phyloP scores from a whole-genome alignment of 1,140 invertebrate species.

The Musca domestica region DNA sequence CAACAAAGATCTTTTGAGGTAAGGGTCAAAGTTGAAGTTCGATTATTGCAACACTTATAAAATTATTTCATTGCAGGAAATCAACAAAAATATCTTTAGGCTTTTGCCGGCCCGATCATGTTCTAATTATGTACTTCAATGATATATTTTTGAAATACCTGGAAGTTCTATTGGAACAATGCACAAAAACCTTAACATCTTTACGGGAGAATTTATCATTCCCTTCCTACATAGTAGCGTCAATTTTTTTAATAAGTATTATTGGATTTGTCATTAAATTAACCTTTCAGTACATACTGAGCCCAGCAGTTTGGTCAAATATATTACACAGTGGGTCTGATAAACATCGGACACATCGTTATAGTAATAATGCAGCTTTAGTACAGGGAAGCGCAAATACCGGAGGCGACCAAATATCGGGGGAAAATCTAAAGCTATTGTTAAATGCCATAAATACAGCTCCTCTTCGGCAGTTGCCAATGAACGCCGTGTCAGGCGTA shows the following conservation, averaged over 20 bases:
- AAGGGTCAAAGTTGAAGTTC: slow-evolving; percentile 4
- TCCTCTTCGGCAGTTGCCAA: not conserved
- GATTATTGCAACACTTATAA: not conserved
- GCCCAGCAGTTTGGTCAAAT: slow-evolving; percentile 38
- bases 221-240: slow-evolving; percentile 35
- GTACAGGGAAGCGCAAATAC: not conserved
- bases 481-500: slow-evolving; percentile 36
- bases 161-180: slow-evolving; percentile 36
- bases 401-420: slow-evolving; percentile 37
- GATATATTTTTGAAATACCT: slow-evolving; percentile 41
- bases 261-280: slow-evolving; percentile 39
- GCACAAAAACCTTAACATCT: slow-evolving; percentile 27
- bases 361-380: not conserved
- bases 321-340: slow-evolving; percentile 16
- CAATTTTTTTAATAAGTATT: slow-evolving; percentile 31
- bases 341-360: not conserved
- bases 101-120: slow-evolving; percentile 42
- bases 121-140: slow-evolving; percentile 39
- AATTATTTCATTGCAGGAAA: slow-evolving; percentile 34
- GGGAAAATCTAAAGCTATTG: slow-evolving; percentile 46
- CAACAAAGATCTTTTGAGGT: not conserved
- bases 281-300: slow-evolving; percentile 44
- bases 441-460: slow-evolving; percentile 34
- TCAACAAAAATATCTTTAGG: slow-evolving; percentile 32
- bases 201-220: slow-evolving; percentile 31